These are phyloP conservation scores for Peromyscus nudipes DNA, from an alignment of 2,797 vertebrate species.

Conservation along the genomic window DNA sequence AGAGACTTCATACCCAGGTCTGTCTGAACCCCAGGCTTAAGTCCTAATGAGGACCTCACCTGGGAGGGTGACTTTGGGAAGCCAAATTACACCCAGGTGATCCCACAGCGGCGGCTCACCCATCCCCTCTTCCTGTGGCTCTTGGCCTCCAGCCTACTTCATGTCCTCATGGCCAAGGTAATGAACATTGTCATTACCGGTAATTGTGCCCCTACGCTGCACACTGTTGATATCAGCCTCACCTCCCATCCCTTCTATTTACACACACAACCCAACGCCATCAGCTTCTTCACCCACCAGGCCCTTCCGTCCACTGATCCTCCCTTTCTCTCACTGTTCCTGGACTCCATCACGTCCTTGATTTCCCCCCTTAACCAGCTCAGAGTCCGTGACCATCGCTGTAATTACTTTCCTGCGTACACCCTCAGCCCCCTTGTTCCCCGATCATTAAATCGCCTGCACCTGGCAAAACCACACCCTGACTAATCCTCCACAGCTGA, in stretches of 20 bases:
- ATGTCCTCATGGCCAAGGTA: conserved; percentile 14
- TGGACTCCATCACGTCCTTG: background rate
- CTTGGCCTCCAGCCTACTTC: conserved; percentile 6
- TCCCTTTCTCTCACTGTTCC: background rate
- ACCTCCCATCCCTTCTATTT: background rate
- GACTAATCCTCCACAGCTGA: conserved; percentile 49
- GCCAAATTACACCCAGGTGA: background rate
- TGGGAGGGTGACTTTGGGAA: background rate
- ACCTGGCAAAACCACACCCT: conserved; percentile 66
- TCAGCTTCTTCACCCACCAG: background rate
- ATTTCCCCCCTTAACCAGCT: background rate
- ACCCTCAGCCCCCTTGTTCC: background rate
- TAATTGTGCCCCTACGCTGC: conserved; percentile 43
- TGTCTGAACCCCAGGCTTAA: background rate
- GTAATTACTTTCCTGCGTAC: conserved; percentile 40
- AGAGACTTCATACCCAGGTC: background rate
- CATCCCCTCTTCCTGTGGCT: background rate
- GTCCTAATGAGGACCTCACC: background rate
- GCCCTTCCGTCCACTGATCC: background rate
- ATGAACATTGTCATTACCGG: conserved; percentile 34
- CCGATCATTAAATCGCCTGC: conserved; percentile 33
- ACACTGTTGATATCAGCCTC: background rate
- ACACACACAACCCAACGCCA: background rate
- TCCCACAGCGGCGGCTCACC: background rate
- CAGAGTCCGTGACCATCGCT: background rate